These are phyloP conservation scores for Ceramica pisi DNA, from an alignment of 2,888 invertebrate genomes.

Conservation along the genomic window DNA sequence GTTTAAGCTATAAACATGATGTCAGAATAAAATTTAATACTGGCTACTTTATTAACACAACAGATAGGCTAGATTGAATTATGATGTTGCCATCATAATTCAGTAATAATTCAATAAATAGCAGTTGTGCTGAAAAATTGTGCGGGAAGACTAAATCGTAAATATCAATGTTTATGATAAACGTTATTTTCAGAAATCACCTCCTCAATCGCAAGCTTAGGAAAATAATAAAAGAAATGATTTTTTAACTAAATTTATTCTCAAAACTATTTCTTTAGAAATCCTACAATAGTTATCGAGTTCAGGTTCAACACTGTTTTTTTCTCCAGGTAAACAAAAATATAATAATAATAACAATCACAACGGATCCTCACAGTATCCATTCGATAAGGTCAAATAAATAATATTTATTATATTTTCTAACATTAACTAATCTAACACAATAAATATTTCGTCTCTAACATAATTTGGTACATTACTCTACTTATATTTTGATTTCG, in stretches of 20 bases:
- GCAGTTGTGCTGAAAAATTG: background rate
- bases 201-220: background rate
- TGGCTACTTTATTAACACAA: background rate
- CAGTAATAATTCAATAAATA: too few species aligned
- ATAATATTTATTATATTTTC: constrained; percentile 53
- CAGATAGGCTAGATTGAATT: background rate
- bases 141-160: background rate
- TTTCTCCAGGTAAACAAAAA: constrained; percentile 64
- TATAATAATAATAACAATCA: constrained; percentile 62
- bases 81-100: too few species aligned
- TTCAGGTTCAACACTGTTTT: constrained; percentile 83
- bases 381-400: constrained; percentile 50
- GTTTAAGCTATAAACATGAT: constrained; percentile 8
- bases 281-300: constrained; percentile 79
- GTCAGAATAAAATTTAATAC: background rate
- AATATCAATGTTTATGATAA: background rate
- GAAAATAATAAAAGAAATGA: constrained; percentile 34
- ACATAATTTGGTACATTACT: constrained; percentile 64
- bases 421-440: constrained; percentile 65
- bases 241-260: constrained; percentile 84
- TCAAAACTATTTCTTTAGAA: constrained; percentile 84
- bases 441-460: constrained; percentile 64
- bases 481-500: constrained; percentile 52
- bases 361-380: constrained; percentile 63
- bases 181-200: background rate